phyloP scores from a whole-genome alignment of 2,888 invertebrate genomes.

The Dicyrtoma fusca region DNA sequence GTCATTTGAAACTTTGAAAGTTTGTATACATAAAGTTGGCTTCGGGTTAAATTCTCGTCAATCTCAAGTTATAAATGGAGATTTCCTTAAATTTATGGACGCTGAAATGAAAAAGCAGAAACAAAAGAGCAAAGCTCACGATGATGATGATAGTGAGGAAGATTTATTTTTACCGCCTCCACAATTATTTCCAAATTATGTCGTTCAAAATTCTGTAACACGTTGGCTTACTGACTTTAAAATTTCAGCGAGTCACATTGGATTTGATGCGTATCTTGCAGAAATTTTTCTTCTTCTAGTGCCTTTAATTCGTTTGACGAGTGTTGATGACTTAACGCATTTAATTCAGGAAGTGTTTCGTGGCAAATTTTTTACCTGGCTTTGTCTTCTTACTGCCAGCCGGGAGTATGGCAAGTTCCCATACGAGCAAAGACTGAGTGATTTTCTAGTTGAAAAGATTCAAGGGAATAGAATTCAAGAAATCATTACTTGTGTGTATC shows the following conservation, averaged over 20 bases:
- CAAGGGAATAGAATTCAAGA: constrained; percentile 24
- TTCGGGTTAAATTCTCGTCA: too few species aligned
- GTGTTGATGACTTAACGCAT: not conserved
- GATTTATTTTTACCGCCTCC: not conserved
- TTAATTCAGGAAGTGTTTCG: not conserved
- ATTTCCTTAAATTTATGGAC: too few species aligned
- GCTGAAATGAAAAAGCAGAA: too few species aligned
- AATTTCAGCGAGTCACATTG: not conserved
- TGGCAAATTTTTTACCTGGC: constrained; percentile 23
- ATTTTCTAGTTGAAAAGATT: not conserved
- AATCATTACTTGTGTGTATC: constrained; percentile 24
- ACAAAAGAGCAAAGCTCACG: too few species aligned
- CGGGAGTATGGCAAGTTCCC: constrained; percentile 18
- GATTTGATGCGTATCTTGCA: constrained; percentile 2
- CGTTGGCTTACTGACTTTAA: constrained; percentile 22
- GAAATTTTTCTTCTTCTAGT: constrained; percentile 7
- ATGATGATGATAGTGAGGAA: too few species aligned
- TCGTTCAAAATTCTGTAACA: constrained; percentile 10
- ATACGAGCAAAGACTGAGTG: not conserved
- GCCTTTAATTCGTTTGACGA: constrained; percentile 11
- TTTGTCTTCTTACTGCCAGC: constrained; percentile 1
- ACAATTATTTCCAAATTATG: constrained; percentile 15
- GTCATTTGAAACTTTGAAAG: too few species aligned
- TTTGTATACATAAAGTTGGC: too few species aligned
- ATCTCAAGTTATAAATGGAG: too few species aligned